Percentiles rank a stretch among this genome's conserved stretches.
Conservation (phyloP, 2,797 vertebrate species). For the Characodon lateralis region DNA sequence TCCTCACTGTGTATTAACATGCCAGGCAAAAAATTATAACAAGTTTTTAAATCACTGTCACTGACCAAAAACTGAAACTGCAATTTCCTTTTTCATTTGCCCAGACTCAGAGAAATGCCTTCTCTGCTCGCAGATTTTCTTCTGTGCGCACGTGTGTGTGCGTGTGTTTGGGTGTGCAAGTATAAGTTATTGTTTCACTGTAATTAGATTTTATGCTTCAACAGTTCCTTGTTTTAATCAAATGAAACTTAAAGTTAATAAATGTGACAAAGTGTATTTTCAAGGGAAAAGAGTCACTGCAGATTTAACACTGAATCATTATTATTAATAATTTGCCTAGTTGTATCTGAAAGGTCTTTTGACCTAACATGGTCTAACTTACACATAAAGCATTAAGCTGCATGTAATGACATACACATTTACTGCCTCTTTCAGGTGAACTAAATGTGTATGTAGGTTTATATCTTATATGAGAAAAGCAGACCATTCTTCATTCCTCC, state of each 20-base stretch:
- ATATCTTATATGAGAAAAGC: conserved; percentile 63
- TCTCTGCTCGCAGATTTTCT: conserved; percentile 22
- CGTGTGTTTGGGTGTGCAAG: conserved; percentile 19
- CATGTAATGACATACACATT: conserved; percentile 51
- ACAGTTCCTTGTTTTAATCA: conserved; percentile 63
- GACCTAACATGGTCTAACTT: conserved; percentile 55
- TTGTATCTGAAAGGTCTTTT: conserved; percentile 59
- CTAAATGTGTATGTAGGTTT: too few relatives aligned
- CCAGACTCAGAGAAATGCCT: conserved; percentile 46
- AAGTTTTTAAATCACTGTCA: conserved; percentile 63
- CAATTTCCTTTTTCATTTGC: conserved; percentile 70
- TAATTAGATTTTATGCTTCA: conserved; percentile 65
- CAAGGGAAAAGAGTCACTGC: conserved; percentile 16
- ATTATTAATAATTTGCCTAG: conserved; percentile 61
- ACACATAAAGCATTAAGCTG: conserved; percentile 30
- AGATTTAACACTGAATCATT: conserved; percentile 46
- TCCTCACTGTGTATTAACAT: conserved; percentile 67
- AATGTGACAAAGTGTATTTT: conserved; percentile 50
- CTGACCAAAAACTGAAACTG: conserved; percentile 61
- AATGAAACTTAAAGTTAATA: conserved; percentile 47
- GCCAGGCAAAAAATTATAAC: conserved; percentile 69
- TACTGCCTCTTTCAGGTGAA: conserved; percentile 13
- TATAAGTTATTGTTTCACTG: conserved; percentile 69
- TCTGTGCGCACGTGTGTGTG: conserved; percentile 30
- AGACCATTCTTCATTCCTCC: conserved; percentile 67